Base-by-base conservation (phyloP, 1,140 invertebrate genomes). In the fruit fly (Drosophila melanogaster) region DNA sequence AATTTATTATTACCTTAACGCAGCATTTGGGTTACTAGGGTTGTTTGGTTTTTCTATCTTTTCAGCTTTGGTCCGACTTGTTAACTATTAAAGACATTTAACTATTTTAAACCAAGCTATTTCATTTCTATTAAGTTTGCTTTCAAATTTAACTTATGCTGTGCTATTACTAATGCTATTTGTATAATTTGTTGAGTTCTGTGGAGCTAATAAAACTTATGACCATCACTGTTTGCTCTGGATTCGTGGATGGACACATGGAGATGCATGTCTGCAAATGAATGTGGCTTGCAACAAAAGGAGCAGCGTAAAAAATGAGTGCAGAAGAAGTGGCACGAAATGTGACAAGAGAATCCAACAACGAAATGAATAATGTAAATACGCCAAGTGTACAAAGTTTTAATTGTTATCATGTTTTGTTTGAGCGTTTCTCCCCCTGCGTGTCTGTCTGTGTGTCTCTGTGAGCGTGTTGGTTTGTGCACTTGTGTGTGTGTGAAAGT, bases 381-480 rank as follows among this genome's bases (percentile, higher is more conserved):
- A 87, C 83, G 83, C 75, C 83, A 86, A 86, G 83, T 87, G 83
- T 86, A 77, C 83, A 86, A 86, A 86, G 75, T 86, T 86, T 86
- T 86, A 86, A 86, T 86, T 86, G 83, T 86, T 86, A 86, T 86
- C 84, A 83, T 86, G 83, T 86, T 86, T 86, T 86, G 83, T 86
- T 81, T 83, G 74, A 75, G 61, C 76, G 60, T 44, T 79, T 56
- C 46, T 78, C 35, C 49, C 35, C 49, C 37, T 38, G 15, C 46
- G 22, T 46, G 8, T 60, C 11, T 17, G 11, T 35, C 3, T 37
- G 35, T 37, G 26, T 8, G 8, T 0, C 19, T 22, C 19, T 46
- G 6, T 43, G 4, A 46, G 17, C 50, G 30, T 43, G 17, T 51
- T 22, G n/a, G n/a, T n/a, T n/a, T n/a, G n/a, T n/a, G n/a, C n/a